A percentile compares a stretch with the other conserved stretches of the same genome.
Conservation (phyloP, 1,140 invertebrate genomes). For the Aphelinus certus region DNA sequence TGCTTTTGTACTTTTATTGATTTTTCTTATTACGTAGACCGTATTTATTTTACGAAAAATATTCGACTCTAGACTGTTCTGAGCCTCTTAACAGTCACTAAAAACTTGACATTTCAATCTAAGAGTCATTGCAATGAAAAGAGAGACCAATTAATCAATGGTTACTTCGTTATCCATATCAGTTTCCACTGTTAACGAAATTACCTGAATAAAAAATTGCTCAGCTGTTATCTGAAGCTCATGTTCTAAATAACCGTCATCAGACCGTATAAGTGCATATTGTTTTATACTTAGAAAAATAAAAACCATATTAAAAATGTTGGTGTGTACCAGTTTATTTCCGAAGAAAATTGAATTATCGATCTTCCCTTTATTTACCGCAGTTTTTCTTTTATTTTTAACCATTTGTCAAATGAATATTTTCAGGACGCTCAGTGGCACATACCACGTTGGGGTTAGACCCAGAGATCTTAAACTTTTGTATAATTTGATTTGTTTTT, state of each 20-base stretch:
- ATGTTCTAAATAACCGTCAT: slow-evolving; percentile 17
- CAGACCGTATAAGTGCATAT: slow-evolving; percentile 11
- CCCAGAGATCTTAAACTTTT: slow-evolving; percentile 35
- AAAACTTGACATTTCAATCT: slow-evolving; percentile 14
- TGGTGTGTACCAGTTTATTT: not conserved
- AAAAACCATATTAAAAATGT: slow-evolving; percentile 15
- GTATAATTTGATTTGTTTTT: slow-evolving; percentile 35
- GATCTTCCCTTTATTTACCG: too few relatives aligned
- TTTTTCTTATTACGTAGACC: slow-evolving; percentile 5
- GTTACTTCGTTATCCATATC: slow-evolving; percentile 2
- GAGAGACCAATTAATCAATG: not conserved
- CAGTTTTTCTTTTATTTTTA: not conserved
- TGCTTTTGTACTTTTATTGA: slow-evolving; percentile 14
- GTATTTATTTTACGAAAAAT: not conserved
- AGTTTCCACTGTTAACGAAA: slow-evolving; percentile 7
- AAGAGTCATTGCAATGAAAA: slow-evolving; percentile 7
- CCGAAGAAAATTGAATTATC: not conserved
- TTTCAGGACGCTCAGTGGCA: slow-evolving; percentile 41
- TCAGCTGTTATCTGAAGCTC: not conserved
- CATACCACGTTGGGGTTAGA: slow-evolving; percentile 33
- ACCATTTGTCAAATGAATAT: slow-evolving; percentile 22
- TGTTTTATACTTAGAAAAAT: slow-evolving; percentile 41
- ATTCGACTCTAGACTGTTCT: slow-evolving; percentile 3
- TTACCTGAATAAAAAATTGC: not conserved
- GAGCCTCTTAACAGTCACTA: slow-evolving; percentile 5